Evolutionary conservation across 2,113 vertebrate species (phyloP).

Genomic region (Saguinus midas): DNA sequence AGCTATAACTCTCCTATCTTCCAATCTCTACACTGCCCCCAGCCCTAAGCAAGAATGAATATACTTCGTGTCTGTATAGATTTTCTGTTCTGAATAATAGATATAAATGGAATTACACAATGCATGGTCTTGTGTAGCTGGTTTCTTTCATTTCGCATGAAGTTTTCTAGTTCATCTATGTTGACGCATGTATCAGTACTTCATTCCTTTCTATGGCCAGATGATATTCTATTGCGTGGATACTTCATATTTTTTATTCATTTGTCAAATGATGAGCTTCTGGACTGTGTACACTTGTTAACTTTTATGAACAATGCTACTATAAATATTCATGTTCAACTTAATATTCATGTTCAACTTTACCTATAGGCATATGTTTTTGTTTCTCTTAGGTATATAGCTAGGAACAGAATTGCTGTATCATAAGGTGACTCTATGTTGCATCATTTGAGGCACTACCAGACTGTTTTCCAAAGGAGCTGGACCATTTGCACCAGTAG

Average conservation of each 20-base stretch:
- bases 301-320: no score
- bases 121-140: accelerated
- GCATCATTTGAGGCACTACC: neutral
- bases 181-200: neutral
- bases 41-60: accelerated
- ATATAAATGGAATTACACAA: accelerated
- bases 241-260: neutral
- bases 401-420: neutral
- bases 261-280: neutral
- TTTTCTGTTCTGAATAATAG: neutral
- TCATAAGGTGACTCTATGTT: no score
- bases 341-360: neutral
- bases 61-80: neutral
- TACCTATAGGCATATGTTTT: neutral
- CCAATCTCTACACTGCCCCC: accelerated
- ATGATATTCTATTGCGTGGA: neutral
- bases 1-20: neutral
- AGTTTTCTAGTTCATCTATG: no score
- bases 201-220: neutral
- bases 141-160: neutral
- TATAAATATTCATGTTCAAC: neutral
- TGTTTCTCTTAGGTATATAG: neutral
- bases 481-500: neutral
- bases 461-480: neutral
- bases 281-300: neutral